Evolutionary conservation across 2,113 vertebrate genomes (phyloP).

Genomic region (Hucho hucho): DNA sequence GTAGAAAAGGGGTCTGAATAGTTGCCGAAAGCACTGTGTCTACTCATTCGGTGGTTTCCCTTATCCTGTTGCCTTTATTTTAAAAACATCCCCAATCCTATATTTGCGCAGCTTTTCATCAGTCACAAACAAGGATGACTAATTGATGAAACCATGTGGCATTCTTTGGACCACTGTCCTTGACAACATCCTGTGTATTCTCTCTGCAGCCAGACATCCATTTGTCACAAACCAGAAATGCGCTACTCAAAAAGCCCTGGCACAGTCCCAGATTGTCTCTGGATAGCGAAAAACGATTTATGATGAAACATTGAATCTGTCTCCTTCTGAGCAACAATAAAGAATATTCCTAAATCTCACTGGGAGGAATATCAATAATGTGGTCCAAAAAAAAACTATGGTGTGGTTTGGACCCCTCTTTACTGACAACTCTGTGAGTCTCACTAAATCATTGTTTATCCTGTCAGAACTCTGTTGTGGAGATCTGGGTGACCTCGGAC

Average conservation of each 20-base stretch:
- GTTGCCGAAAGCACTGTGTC: too few relatives aligned
- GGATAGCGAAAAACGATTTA: background rate
- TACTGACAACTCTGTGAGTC: background rate
- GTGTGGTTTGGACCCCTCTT: background rate
- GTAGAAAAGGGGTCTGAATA: too few relatives aligned
- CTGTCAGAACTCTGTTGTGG: slow-evolving; percentile 72
- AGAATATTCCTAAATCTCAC: background rate
- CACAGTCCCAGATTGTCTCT: background rate
- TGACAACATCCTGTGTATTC: background rate
- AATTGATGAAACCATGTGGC: background rate
- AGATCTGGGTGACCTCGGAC: slow-evolving; percentile 82
- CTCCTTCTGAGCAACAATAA: background rate
- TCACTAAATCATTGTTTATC: background rate
- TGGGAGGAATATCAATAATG: background rate
- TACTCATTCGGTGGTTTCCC: background rate
- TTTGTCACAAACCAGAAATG: background rate
- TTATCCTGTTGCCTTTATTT: background rate
- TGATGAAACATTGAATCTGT: background rate
- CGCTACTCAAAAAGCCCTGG: background rate
- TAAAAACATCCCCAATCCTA: background rate
- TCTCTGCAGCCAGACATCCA: background rate
- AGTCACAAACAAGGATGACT: background rate
- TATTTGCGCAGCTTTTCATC: background rate
- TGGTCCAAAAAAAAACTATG: background rate
- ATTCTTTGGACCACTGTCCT: background rate